Evolutionary conservation across 2,797 vertebrate genomes (phyloP).

Genomic region (Siniperca scherzeri): DNA sequence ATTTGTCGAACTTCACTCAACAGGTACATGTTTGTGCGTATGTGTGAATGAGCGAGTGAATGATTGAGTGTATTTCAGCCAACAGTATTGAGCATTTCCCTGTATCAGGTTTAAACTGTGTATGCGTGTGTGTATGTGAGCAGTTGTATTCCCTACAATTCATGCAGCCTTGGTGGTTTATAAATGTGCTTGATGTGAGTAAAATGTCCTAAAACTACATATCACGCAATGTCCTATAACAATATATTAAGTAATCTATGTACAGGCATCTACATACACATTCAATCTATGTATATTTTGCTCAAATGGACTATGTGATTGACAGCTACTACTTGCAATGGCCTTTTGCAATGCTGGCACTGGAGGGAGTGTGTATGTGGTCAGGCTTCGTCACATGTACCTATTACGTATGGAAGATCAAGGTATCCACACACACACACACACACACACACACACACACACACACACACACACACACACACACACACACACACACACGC

Average conservation of each 20-base stretch:
- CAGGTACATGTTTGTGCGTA: slow-evolving; percentile 58
- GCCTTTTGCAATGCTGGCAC: slow-evolving; percentile 82
- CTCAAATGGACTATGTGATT: slow-evolving; percentile 32
- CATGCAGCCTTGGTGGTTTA: not conserved
- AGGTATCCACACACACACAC: slow-evolving; percentile 57
- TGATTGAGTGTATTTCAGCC: not conserved
- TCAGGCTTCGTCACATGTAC: slow-evolving; percentile 82
- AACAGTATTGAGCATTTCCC: not conserved
- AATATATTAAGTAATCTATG: not conserved
- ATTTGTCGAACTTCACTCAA: slow-evolving; percentile 86
- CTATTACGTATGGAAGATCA: slow-evolving; percentile 86
- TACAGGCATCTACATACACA: not conserved
- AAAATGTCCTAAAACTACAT: slow-evolving; percentile 6
- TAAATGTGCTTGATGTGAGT: not conserved
- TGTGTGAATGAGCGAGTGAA: not conserved
- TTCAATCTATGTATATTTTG: not conserved
- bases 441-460: not conserved
- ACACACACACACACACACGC: not conserved
- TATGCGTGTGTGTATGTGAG: not conserved
- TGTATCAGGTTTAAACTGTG: not conserved
- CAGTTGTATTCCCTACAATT: not conserved
- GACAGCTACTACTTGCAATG: slow-evolving; percentile 78
- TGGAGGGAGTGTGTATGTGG: slow-evolving; percentile 88
- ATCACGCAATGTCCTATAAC: not conserved
- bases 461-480: not conserved